A percentile compares a stretch with the other conserved stretches of the same genome.
phyloP scores from a whole-genome alignment of 2,113 vertebrate genomes.

The Columbina picui region DNA sequence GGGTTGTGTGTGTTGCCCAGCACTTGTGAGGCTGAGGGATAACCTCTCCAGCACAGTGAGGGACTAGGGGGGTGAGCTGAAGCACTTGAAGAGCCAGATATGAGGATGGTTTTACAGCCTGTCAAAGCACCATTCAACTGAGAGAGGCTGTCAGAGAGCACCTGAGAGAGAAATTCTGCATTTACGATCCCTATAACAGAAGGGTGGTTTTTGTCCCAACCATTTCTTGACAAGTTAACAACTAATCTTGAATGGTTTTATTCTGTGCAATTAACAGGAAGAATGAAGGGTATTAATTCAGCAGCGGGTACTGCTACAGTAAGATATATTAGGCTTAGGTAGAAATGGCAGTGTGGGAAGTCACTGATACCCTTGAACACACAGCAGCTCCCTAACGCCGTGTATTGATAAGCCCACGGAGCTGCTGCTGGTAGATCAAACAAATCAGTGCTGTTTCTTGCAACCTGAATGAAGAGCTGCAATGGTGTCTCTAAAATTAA shows the following conservation, averaged over 20 bases:
- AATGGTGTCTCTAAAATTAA: neutral
- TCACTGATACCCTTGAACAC: neutral
- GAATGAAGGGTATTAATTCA: neutral
- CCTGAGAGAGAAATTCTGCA: neutral
- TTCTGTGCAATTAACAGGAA: neutral
- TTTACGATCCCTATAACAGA: rapidly evolving
- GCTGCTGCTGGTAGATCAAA: neutral
- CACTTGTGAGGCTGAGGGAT: rapidly evolving
- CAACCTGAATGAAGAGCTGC: neutral
- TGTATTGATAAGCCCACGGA: rapidly evolving
- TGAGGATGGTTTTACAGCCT: neutral
- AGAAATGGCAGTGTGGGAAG: neutral
- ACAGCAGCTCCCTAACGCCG: neutral
- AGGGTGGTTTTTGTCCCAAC: neutral
- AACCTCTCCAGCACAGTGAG: neutral
- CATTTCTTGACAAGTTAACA: neutral
- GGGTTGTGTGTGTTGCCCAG: neutral
- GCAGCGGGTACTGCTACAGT: rapidly evolving
- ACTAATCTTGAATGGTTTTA: neutral
- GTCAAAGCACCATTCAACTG: neutral
- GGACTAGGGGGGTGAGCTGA: neutral
- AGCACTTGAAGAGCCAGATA: neutral
- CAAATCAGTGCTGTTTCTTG: neutral
- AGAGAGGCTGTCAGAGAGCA: neutral
- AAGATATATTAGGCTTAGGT: neutral